A percentile compares a stretch with the other conserved stretches of the same genome.
phyloP scores from a whole-genome alignment of 1,140 invertebrate species.

The Sesamia nonagrioides region DNA sequence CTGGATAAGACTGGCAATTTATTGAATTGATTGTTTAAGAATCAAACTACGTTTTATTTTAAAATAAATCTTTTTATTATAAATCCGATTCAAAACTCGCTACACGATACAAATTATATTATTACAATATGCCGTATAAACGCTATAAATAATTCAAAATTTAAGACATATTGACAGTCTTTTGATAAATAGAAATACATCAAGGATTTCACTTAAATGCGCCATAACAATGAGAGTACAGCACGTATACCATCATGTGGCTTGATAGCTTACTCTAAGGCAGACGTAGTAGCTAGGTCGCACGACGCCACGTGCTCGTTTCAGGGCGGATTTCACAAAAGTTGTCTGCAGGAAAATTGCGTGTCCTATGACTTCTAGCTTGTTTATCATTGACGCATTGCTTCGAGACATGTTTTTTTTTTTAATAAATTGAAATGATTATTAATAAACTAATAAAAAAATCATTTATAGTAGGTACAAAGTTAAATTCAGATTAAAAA shows the following conservation, averaged over 20 bases:
- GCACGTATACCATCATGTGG: constrained; percentile 58
- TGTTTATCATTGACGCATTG: too few species aligned
- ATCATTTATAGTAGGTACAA: too few species aligned
- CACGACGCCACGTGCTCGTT: background rate
- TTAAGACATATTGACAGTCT: constrained; percentile 59
- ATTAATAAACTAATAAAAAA: too few species aligned
- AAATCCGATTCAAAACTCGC: constrained; percentile 22
- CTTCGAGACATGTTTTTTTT: too few species aligned
- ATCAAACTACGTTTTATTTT: constrained; percentile 49
- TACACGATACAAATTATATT: constrained; percentile 43
- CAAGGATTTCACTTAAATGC: constrained; percentile 51
- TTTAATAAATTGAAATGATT: too few species aligned
- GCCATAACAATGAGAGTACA: constrained; percentile 62
- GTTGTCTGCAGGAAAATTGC: too few species aligned
- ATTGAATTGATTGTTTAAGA: constrained; percentile 46
- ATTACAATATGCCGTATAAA: constrained; percentile 55
- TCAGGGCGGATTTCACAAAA: too few species aligned
- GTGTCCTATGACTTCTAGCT: too few species aligned
- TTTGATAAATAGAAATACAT: constrained; percentile 53
- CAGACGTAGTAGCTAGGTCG: background rate
- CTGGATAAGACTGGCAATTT: too few species aligned
- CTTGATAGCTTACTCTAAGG: constrained; percentile 20
- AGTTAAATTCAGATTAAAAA: too few species aligned
- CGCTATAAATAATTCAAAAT: constrained; percentile 60
- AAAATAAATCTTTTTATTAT: constrained; percentile 49